These are phyloP conservation scores for Dolichoris vasculosae DNA, from an alignment of 1,140 invertebrate genomes.

Conservation along the genomic window DNA sequence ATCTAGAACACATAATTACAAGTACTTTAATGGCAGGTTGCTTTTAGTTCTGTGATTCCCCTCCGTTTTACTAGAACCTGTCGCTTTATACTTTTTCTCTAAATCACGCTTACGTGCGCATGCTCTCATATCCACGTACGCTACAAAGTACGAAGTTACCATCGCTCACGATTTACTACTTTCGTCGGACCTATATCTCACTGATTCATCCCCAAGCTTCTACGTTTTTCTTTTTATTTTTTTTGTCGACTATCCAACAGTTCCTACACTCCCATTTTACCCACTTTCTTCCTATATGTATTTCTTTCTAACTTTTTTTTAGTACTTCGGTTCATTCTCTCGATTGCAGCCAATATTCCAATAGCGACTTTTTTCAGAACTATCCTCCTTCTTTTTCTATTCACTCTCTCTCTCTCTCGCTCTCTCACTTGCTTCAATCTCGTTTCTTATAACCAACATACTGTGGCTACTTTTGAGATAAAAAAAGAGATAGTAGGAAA, in stretches of 20 bases:
- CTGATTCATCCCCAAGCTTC: constrained; percentile 23
- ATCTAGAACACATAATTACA: constrained; percentile 45
- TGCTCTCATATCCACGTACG: not conserved
- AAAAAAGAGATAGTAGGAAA: not conserved
- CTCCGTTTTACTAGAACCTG: not conserved
- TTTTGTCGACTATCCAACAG: not conserved
- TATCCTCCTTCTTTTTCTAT: not conserved
- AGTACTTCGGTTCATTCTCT: not conserved
- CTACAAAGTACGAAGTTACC: not conserved
- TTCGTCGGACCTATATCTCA: constrained; percentile 17
- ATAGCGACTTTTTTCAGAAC: constrained; percentile 16
- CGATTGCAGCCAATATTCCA: constrained; percentile 47
- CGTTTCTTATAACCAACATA: constrained; percentile 6
- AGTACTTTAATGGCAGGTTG: constrained; percentile 34
- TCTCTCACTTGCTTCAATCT: not conserved
- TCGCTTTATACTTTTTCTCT: not conserved
- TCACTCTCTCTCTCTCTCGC: not conserved
- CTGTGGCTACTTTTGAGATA: not conserved
- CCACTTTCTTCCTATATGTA: not conserved
- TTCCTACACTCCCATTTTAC: not conserved
- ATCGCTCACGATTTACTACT: constrained; percentile 42
- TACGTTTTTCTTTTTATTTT: constrained; percentile 17
- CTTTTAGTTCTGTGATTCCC: not conserved
- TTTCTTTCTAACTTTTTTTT: constrained; percentile 42
- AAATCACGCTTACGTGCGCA: not conserved